A percentile compares a stretch with the other conserved stretches of the same genome.
These are phyloP conservation scores for Lamprologus lemairii DNA, from an alignment of 2,113 vertebrate species.

Conservation along the genomic window DNA sequence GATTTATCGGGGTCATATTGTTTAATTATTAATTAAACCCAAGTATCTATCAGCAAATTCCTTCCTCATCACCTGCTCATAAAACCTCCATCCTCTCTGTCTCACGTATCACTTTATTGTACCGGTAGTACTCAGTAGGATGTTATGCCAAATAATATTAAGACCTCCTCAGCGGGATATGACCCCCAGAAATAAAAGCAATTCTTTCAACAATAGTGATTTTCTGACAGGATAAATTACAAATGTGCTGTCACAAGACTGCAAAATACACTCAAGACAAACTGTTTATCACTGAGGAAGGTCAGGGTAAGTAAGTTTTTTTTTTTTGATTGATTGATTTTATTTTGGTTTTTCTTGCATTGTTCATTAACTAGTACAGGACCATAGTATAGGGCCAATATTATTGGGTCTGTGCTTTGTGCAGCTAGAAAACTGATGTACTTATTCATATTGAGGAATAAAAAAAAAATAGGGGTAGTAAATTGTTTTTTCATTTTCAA, in stretches of 20 bases:
- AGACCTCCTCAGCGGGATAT: constrained; percentile 34
- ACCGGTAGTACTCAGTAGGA: background rate
- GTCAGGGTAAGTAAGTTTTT: background rate
- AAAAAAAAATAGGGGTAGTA: background rate
- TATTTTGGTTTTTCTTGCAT: background rate
- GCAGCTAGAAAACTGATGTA: background rate
- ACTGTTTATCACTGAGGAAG: constrained; percentile 15
- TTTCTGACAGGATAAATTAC: constrained; percentile 38
- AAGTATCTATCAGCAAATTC: background rate
- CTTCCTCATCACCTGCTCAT: background rate
- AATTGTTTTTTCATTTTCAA: background rate
- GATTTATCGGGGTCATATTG: background rate
- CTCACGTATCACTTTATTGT: background rate
- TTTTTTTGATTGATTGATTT: background rate
- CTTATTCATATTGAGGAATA: background rate
- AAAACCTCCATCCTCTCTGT: background rate
- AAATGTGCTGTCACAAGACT: constrained; percentile 23
- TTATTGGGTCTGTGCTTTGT: background rate
- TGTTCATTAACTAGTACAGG: background rate
- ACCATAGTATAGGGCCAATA: background rate
- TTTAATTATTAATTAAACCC: background rate
- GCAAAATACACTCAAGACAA: constrained; percentile 18
- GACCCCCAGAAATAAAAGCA: constrained; percentile 32
- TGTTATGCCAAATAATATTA: constrained; percentile 30
- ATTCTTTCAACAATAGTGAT: constrained; percentile 41